Evolutionary conservation across 2,797 vertebrate species (phyloP).

Genomic region (Scolopax bukidnonensis): DNA sequence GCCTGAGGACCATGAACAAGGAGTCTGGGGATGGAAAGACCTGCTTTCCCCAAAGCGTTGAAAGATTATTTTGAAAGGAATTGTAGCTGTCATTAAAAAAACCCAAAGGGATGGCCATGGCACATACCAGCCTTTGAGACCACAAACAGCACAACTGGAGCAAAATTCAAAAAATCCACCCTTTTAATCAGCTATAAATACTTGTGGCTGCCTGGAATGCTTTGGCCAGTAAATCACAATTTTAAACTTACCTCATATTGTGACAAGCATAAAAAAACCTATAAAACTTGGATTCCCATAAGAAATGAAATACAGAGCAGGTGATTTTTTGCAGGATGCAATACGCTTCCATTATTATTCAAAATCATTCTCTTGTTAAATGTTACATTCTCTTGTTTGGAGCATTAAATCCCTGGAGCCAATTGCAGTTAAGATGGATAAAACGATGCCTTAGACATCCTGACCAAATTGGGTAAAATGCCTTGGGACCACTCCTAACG

Average conservation of each 20-base stretch:
- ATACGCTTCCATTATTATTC: neutral
- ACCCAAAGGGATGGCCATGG: fast-evolving
- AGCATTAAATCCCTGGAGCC: neutral
- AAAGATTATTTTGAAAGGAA: neutral
- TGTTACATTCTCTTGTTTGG: neutral
- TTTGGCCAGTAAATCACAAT: neutral
- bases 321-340: neutral
- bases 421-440: neutral
- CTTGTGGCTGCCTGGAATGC: neutral
- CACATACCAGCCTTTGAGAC: fast-evolving
- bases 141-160: neutral
- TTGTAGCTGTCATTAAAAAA: neutral
- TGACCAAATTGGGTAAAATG: neutral
- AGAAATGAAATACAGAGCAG: neutral
- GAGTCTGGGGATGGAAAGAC: slow-evolving; percentile 23
- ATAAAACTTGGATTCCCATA: neutral
- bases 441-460: neutral
- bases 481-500: neutral
- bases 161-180: neutral
- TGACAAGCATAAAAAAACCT: neutral
- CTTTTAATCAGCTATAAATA: fast-evolving
- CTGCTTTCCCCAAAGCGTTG: slow-evolving; percentile 78
- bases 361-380: neutral
- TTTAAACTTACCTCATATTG: neutral
- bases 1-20: slow-evolving; percentile 50